Evolutionary conservation across 1,140 invertebrate genomes (phyloP).

Genomic region (Temnothorax longispinosus): DNA sequence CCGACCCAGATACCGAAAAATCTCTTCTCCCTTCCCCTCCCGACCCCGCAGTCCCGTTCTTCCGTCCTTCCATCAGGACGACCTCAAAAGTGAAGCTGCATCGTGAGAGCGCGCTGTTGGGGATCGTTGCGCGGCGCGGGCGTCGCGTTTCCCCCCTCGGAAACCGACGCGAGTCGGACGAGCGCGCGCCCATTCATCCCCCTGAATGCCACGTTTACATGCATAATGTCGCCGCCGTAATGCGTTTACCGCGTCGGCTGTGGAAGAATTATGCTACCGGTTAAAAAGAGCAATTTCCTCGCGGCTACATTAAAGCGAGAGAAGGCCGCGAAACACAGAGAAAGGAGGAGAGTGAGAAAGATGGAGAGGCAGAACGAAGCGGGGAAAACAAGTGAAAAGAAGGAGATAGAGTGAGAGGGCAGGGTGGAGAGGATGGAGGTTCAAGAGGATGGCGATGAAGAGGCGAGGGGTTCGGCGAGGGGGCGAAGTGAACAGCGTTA

Average conservation of each 20-base stretch:
- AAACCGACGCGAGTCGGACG: conserved; percentile 64
- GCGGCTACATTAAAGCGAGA: conserved; percentile 41
- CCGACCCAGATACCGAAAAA: conserved; percentile 30
- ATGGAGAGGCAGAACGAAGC: conserved; percentile 1
- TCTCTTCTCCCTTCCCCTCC: background rate
- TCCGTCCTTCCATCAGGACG: background rate
- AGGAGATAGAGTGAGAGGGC: background rate
- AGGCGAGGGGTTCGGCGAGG: conserved; percentile 27
- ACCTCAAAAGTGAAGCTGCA: background rate
- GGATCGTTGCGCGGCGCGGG: background rate
- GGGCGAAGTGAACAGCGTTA: conserved; percentile 74
- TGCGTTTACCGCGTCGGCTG: conserved; percentile 74
- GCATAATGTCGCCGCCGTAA: conserved; percentile 73
- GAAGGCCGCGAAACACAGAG: background rate
- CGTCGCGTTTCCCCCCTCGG: background rate
- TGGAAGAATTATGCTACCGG: conserved; percentile 78
- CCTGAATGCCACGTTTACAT: conserved; percentile 76
- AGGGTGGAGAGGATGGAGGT: conserved; percentile 26
- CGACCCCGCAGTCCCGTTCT: background rate
- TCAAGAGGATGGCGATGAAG: conserved; percentile 53
- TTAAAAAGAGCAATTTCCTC: conserved; percentile 77
- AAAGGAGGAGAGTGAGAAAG: conserved; percentile 2
- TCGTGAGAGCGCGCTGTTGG: background rate
- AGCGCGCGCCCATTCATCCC: conserved; percentile 71
- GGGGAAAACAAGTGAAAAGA: conserved; percentile 45